phyloP scores from a whole-genome alignment of 2,797 vertebrate species.

The Xiphophorus birchmanni region DNA sequence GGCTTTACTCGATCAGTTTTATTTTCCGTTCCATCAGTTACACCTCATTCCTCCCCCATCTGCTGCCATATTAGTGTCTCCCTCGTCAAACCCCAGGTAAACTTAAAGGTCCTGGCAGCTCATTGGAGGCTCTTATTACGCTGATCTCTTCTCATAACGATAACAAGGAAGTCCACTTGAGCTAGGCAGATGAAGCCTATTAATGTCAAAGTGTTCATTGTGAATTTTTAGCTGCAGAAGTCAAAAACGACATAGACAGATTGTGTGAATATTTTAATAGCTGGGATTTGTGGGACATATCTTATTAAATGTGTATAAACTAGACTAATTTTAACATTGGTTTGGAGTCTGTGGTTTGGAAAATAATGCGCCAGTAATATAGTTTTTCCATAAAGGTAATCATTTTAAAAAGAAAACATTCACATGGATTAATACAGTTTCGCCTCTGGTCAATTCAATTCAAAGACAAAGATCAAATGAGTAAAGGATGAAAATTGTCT shows the following conservation, averaged over 20 bases:
- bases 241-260: constrained; percentile 12
- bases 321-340: not conserved
- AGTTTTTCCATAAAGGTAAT: not conserved
- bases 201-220: constrained; percentile 7
- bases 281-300: not conserved
- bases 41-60: constrained; percentile 61
- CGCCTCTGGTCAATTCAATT: not conserved
- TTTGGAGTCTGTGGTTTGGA: not conserved
- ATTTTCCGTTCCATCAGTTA: constrained; percentile 76
- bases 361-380: not conserved
- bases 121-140: constrained; percentile 59
- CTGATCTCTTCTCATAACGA: constrained; percentile 60
- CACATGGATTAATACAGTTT: not conserved
- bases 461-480: not conserved
- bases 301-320: not conserved
- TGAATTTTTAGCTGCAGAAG: constrained; percentile 17
- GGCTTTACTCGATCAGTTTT: constrained; percentile 74
- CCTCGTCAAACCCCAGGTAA: constrained; percentile 65
- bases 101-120: constrained; percentile 64
- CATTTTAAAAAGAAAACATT: constrained; percentile 6
- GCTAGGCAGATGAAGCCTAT: constrained; percentile 20
- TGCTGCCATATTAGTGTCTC: constrained; percentile 75
- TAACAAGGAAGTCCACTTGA: constrained; percentile 41
- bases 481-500: not conserved
- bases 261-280: not conserved